Evolutionary conservation across 2,888 invertebrate genomes (phyloP).

Genomic region (Brenthis daphne): DNA sequence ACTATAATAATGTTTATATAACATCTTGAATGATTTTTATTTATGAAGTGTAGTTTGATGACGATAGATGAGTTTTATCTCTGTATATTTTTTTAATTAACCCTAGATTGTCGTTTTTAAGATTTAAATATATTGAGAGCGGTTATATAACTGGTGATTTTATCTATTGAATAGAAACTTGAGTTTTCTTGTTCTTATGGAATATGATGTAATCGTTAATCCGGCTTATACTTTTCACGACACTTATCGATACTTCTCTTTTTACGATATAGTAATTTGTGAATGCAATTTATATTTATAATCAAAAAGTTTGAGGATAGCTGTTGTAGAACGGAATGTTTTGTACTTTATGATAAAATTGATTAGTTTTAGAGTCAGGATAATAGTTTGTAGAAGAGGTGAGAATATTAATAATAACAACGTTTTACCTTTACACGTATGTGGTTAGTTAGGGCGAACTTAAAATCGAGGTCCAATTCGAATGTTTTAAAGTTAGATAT

Average conservation of each 20-base stretch:
- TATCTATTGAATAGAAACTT: conserved; percentile 5
- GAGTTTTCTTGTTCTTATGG: not conserved
- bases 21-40: not conserved
- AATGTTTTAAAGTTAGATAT: conserved; percentile 68
- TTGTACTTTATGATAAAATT: conserved; percentile 34
- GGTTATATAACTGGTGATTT: conserved; percentile 1
- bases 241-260: conserved; percentile 10
- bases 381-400: conserved; percentile 24
- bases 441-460: conserved; percentile 73
- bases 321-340: conserved; percentile 37
- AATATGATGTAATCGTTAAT: conserved; percentile 12
- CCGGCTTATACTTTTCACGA: conserved; percentile 7
- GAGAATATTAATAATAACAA: conserved; percentile 35
- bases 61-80: conserved; percentile 43
- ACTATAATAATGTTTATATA: not conserved
- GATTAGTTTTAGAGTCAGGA: conserved; percentile 29
- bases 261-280: conserved; percentile 17
- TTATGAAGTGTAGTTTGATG: conserved; percentile 46
- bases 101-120: conserved; percentile 31
- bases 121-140: conserved; percentile 21
- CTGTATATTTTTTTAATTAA: conserved; percentile 46
- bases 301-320: conserved; percentile 26
- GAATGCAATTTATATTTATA: conserved; percentile 11
- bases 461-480: conserved; percentile 80
- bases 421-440: conserved; percentile 53